Conservation (phyloP, 2,797 vertebrate genomes). For the Sphaeramia orbicularis region DNA sequence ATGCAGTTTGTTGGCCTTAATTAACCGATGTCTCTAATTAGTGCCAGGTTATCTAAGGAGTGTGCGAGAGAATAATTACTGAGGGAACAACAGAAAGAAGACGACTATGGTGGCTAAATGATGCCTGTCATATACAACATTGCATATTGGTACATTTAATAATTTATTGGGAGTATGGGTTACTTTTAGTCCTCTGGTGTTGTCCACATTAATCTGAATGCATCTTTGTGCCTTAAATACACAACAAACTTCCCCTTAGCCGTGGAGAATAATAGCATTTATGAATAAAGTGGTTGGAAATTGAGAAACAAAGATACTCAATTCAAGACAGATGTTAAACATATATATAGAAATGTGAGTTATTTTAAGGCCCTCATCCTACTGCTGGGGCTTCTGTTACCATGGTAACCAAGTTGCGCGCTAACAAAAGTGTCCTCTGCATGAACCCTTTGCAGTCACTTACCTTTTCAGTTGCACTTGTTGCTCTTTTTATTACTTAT, state of each 20-base stretch:
- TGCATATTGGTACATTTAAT: no score
- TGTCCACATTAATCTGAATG: no score
- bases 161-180: no score
- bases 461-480: constrained; percentile 3
- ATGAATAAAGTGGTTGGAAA: background rate
- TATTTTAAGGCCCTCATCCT: constrained; percentile 53
- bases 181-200: no score
- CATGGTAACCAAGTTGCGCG: constrained; percentile 26
- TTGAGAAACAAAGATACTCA: background rate
- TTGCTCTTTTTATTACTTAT: background rate
- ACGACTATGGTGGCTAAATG: background rate
- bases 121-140: no score
- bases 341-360: constrained; percentile 17
- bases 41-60: constrained; percentile 46
- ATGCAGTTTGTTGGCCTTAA: constrained; percentile 56
- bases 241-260: no score
- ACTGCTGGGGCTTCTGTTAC: constrained; percentile 51
- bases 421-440: constrained; percentile 28
- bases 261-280: no score
- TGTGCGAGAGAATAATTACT: background rate
- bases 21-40: constrained; percentile 66
- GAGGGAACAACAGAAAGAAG: background rate
- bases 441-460: constrained; percentile 34
- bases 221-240: no score
- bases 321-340: constrained; percentile 13